Evolutionary conservation across 2,888 invertebrate species (phyloP), one percentile per base, ranked within the genome.

Genomic region (Oligia strigilis): DNA sequence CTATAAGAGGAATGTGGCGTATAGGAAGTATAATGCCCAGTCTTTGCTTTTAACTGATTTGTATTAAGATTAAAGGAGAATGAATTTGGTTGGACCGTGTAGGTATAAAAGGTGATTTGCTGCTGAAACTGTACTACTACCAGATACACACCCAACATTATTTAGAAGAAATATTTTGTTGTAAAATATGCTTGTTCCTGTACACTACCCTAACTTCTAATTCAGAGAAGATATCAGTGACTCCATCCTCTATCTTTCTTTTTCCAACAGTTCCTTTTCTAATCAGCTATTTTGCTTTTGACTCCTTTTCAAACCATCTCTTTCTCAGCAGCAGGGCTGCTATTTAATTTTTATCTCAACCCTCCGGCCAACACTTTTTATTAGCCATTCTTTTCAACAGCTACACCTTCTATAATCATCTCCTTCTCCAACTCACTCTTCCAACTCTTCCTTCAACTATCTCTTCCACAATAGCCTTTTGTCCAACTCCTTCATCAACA

Each of bases 21-120:
- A 86, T 81, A 88, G 86, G 89, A 89, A 89, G 90, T 88, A 84
- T 88, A 85, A 84, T 87, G 75, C 67, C 62, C 64, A 46, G 72
- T 52, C 36, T 84, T 82, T 75, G 88, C 84, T 82, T 88, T 89
- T 83, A 88, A 83, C 78, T 66, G 89, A 86, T 88, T 86, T 81
- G 73, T 49, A 76, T n/a, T 1, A 58, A 81, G 89, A 89, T 89
- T 89, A 86, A 77, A 55, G 29, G 55, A 66, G 55, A 67, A 75
- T 85, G n/a, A 67, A 43, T 52, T 80, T 87, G 77, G 65, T 85
- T 85, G 83, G 66, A 46, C 62, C 17, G 13, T 80, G 79, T 72
- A 74, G 19, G 23, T 82, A 65, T 55, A 36, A 52, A 66, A 62
- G 29, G 1, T 65, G 29, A 75, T 85, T 74, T 73, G n/a, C 29